Conservation (phyloP, 2,888 invertebrate species). For the Idaea biselata region DNA sequence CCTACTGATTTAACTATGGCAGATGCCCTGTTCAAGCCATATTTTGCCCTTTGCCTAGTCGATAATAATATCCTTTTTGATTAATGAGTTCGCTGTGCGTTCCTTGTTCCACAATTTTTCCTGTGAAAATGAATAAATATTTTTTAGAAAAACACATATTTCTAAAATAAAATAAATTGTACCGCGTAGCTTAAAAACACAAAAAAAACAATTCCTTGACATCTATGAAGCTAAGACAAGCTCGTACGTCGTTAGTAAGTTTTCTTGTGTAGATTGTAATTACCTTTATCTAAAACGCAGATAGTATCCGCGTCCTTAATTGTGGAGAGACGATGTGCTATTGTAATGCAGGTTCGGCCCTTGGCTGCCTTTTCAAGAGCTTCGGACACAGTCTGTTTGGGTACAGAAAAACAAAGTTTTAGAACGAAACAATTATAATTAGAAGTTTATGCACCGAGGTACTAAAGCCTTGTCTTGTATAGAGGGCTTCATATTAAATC, state of each 20-base stretch:
- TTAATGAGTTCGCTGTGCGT: conserved; percentile 85
- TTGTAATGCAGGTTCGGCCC: conserved; percentile 91
- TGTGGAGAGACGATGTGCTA: conserved; percentile 92
- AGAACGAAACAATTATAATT: neutral
- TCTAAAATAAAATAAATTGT: no score
- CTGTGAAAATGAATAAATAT: conserved; percentile 48
- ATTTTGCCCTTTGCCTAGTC: conserved; percentile 77
- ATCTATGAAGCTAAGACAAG: neutral
- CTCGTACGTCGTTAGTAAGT: neutral
- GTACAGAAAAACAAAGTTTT: neutral
- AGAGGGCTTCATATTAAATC: no score
- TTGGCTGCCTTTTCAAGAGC: conserved; percentile 90
- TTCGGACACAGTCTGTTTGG: conserved; percentile 85
- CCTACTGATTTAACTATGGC: neutral
- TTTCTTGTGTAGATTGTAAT: neutral
- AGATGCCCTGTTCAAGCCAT: conserved; percentile 13
- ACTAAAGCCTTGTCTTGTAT: no score
- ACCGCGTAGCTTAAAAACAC: no score
- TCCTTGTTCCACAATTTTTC: conserved; percentile 87
- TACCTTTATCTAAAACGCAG: conserved; percentile 89
- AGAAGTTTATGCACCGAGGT: no score
- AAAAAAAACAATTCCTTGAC: no score
- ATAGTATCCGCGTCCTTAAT: conserved; percentile 91
- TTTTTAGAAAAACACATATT: neutral
- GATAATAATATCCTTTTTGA: conserved; percentile 83